A percentile compares a stretch with the other conserved stretches of the same genome.
Evolutionary conservation across 37 sponge, comb jelly and placozoan species (phyloP).

Genomic region (Cladorhizidae sp.): DNA sequence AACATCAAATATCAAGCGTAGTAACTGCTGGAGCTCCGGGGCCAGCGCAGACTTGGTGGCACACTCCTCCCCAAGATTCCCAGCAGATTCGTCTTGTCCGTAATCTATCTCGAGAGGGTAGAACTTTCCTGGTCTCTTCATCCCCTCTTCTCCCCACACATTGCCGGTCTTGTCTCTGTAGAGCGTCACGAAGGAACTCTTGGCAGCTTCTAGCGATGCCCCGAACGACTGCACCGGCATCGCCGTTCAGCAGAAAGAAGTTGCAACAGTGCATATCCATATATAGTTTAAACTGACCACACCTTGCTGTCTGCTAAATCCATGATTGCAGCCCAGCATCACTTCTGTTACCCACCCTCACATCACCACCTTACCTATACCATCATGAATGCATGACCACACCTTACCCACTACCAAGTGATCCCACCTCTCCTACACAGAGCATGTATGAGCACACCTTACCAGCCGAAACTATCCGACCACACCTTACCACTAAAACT

Average conservation of each 20-base stretch:
- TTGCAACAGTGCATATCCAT: neutral
- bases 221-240: neutral
- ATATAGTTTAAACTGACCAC: no score
- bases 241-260: neutral
- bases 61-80: conserved; percentile 13
- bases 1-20: conserved; percentile 94
- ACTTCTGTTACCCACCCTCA: no score
- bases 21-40: conserved; percentile 78
- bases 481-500: no score
- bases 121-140: conserved; percentile 87
- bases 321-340: no score
- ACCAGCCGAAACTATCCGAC: no score
- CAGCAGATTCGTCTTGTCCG: conserved; percentile 72
- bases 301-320: no score
- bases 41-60: conserved; percentile 82
- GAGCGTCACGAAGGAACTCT: conserved; percentile 46
- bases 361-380: no score
- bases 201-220: conserved; percentile 23
- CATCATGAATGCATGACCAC: no score
- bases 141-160: conserved; percentile 51
- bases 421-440: no score
- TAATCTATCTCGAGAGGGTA: conserved; percentile 99
- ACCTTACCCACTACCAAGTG: no score
- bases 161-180: conserved; percentile 90
- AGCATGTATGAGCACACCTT: no score